phyloP scores from a whole-genome alignment of 2,113 vertebrate species.

The Acinonyx jubatus region DNA sequence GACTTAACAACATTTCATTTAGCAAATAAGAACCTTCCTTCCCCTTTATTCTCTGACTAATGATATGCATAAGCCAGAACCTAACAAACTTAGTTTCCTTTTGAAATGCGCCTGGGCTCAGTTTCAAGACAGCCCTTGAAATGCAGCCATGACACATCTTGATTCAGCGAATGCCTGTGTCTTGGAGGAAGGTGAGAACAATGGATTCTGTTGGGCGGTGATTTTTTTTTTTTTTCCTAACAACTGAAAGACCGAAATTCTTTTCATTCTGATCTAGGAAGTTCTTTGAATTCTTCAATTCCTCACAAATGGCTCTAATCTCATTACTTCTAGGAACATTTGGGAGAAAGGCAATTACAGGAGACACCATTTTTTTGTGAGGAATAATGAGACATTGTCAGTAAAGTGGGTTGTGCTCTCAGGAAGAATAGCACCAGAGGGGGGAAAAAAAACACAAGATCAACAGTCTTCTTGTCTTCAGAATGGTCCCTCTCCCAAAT shows the following conservation, averaged over 20 bases:
- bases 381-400: slow-evolving; percentile 19
- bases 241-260: not conserved
- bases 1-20: slow-evolving; percentile 24
- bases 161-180: not conserved
- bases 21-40: slow-evolving; percentile 21
- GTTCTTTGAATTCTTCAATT: slow-evolving; percentile 36
- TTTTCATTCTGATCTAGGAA: slow-evolving; percentile 41
- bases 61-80: not conserved
- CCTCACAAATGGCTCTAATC: not conserved
- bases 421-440: not conserved
- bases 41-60: not conserved
- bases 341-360: not conserved
- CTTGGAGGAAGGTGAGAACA: not conserved
- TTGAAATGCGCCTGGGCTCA: not conserved
- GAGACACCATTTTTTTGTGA: not conserved
- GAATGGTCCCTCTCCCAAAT: not conserved
- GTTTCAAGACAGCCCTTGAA: not conserved
- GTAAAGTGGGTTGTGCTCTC: not conserved
- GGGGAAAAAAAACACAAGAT: not conserved
- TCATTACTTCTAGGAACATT: slow-evolving; percentile 38
- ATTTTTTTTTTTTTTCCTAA: not conserved
- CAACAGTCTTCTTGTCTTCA: not conserved
- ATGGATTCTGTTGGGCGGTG: not conserved
- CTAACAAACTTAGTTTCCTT: not conserved
- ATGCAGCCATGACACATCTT: not conserved